Base-by-base conservation (phyloP, 2,113 vertebrate genomes). In the Probosciger aterrimus region DNA sequence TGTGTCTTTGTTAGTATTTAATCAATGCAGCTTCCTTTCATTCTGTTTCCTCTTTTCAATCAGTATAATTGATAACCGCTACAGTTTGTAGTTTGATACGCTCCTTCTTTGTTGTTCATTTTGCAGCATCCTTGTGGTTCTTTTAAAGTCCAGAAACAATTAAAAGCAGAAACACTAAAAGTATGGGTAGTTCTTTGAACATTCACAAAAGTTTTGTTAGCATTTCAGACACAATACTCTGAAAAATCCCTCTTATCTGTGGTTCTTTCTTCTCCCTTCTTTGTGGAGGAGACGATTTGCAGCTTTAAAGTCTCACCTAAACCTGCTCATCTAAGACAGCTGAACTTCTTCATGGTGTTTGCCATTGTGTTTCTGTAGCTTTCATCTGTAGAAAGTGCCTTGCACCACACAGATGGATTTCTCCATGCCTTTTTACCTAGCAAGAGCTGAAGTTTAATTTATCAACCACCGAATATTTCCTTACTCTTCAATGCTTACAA, bases 1-100 rank as follows among this genome's bases (percentile, higher is more conserved):
- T 46, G 28, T 86, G 33, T 81, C 71, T 93, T 93, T 71, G 71
- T 64, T 68, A 88, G 33, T 57, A 64, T 62, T 92, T 67, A 88
- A 78, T 92, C 87, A 94, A 95, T 86, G 43, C 46, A 93, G 75
- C 47, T 93, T 95, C 90, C 71, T 92, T 71, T 93, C 53, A 49
- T 87, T 86, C 63, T 82, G 35, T 80, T 92, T 88, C 80, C 53
- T 95, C 79, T 94, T 85, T 68, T 96, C 69, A 91, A 63, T 78
- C 85, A 62, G 71, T 53, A 43, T 65, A 90, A 95, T 33, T 93
- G 94, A 52, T 65, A 88, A 83, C 27, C 10, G 41, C 10, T 28
- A 52, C 46, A 64, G 28, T 83, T 80, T 50, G 65, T 74, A 94
- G 64, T 67, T 68, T 81, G 50, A 88, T 35, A 86, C 9, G 9